phyloP scores from a whole-genome alignment of 2,888 invertebrate genomes.

The Stenodera caucasica region DNA sequence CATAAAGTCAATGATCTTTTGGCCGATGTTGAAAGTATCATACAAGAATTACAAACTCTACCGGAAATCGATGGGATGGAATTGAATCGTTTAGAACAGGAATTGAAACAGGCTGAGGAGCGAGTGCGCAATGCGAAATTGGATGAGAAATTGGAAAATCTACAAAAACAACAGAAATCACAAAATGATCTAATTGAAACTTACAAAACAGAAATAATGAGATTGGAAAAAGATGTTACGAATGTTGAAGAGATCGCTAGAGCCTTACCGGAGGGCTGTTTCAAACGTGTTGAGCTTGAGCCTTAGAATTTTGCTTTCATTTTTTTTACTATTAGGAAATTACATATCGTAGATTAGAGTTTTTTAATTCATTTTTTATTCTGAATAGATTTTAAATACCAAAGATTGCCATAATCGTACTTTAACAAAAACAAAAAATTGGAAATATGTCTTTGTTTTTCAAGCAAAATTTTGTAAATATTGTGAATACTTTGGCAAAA shows the following conservation, averaged over 20 bases:
- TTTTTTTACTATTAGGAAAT: slow-evolving; percentile 13
- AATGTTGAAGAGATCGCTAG: slow-evolving; percentile 81
- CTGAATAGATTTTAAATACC: slow-evolving; percentile 25
- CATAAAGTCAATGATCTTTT: slow-evolving; percentile 81
- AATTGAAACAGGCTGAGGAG: slow-evolving; percentile 69
- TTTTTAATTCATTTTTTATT: slow-evolving; percentile 8
- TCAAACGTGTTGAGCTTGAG: slow-evolving; percentile 76
- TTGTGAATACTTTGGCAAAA: slow-evolving; percentile 25
- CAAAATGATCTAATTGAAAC: slow-evolving; percentile 71
- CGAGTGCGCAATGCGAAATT: slow-evolving; percentile 73
- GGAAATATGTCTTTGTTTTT: slow-evolving; percentile 2
- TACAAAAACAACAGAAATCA: slow-evolving; percentile 66
- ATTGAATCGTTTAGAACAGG: slow-evolving; percentile 64
- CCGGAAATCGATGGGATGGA: slow-evolving; percentile 72
- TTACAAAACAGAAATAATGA: slow-evolving; percentile 75
- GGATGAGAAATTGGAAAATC: slow-evolving; percentile 71
- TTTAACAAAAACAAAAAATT: not conserved
- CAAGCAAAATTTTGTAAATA: slow-evolving; percentile 21
- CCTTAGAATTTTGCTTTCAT: slow-evolving; percentile 54
- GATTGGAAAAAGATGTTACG: slow-evolving; percentile 73
- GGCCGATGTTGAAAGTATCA: slow-evolving; percentile 75
- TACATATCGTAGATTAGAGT: slow-evolving; percentile 14
- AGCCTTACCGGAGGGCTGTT: slow-evolving; percentile 79
- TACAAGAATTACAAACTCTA: slow-evolving; percentile 73
- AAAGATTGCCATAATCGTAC: slow-evolving; percentile 23